Base-by-base conservation (phyloP, 2,797 vertebrate species). In the Spatula clypeata region DNA sequence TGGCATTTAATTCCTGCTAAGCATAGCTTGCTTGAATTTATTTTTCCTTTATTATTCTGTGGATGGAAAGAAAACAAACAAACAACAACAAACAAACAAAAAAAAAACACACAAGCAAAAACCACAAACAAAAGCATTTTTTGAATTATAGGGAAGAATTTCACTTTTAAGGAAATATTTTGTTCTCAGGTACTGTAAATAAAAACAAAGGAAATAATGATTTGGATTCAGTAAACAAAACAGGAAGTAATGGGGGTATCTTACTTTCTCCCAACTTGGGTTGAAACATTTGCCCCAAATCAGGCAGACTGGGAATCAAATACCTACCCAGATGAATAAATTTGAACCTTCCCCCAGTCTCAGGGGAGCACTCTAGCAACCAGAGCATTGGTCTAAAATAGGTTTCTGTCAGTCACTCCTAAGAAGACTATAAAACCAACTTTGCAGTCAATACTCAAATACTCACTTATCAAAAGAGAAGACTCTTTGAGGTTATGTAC, bases 401-500 rank as follows among this genome's bases (percentile, higher is more conserved):
- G 11, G 18, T 75, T 95, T 88, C 65, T 58, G 69, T 95, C 79
- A 66, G 65, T 83, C 88, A 90, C 20, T 84, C 45, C 36, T 81
- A 54, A 80, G 86, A 80, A 61, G 36, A 54, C 54, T 90, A 24
- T 45, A 80, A 72, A 95, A 64, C 40, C 21, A 87, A 55, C 32
- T 93, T 80, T 67, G 17, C 65, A 83, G 85, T 69, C 40, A 77
- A 58, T 80, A 77, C 81, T 93, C 60, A 92, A 87, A 70, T 32
- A n/a, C 5, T 79, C 38, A 66, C 93, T 94, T 85, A 71, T 97
- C 79, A 86, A 44, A 90, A 69, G 21, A 76, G 34, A 61, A 67
- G 31, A 49, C 76, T 96, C 53, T 57, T 77, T 31, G 72, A 80
- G 72, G 72, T 88, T 80, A 66, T 10, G 36, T 13, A 29, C 40